These are phyloP conservation scores for Lycaon pictus DNA, from an alignment of 2,113 vertebrate genomes.

Conservation along the genomic window DNA sequence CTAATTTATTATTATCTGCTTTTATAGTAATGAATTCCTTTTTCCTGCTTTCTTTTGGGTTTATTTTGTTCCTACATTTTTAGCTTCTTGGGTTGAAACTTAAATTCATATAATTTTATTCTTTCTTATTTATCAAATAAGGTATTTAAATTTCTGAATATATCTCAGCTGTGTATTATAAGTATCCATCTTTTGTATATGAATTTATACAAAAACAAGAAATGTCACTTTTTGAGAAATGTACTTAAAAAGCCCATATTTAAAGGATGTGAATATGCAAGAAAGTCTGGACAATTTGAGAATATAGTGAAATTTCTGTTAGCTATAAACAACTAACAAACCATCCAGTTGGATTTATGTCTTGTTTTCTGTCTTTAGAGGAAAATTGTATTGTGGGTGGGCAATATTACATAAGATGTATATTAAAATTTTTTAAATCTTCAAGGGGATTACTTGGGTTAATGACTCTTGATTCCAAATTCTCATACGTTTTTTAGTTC, in stretches of 20 bases:
- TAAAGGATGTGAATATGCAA: neutral
- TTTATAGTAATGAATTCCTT: neutral
- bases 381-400: neutral
- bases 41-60: neutral
- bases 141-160: conserved; percentile 45
- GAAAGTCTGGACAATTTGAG: neutral
- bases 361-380: conserved; percentile 44
- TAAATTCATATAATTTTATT: conserved; percentile 29
- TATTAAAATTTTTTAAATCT: neutral
- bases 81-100: neutral
- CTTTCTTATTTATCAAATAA: conserved; percentile 14
- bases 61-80: neutral
- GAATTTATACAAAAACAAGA: neutral
- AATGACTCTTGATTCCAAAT: neutral
- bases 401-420: neutral
- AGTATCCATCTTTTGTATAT: neutral
- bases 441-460: neutral
- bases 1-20: neutral
- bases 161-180: neutral
- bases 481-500: neutral
- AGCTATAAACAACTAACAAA: neutral
- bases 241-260: neutral
- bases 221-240: conserved; percentile 43
- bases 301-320: neutral
- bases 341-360: neutral